phyloP scores from a whole-genome alignment of 2,113 vertebrate species.

The Paraplagusia blochii region DNA sequence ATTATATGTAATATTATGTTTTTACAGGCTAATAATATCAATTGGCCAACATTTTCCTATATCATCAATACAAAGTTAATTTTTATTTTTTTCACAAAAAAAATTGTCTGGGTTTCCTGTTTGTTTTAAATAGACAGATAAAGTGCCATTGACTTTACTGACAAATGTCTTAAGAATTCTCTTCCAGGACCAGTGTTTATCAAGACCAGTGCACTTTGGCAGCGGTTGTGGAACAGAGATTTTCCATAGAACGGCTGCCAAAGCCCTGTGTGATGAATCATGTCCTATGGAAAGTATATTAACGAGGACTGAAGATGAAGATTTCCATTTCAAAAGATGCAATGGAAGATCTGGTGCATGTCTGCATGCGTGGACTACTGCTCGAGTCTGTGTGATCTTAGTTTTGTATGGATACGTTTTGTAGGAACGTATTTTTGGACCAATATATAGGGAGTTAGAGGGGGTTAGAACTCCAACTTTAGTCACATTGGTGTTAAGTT shows the following conservation, averaged over 20 bases:
- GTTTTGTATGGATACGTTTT: too few relatives aligned
- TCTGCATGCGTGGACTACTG: constrained; percentile 1
- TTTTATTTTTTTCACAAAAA: too few relatives aligned
- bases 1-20: too few relatives aligned
- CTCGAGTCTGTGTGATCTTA: background rate
- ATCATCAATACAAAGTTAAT: too few relatives aligned
- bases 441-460: too few relatives aligned
- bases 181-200: constrained; percentile 59
- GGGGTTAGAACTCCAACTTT: too few relatives aligned
- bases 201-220: constrained; percentile 46
- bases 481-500: too few relatives aligned
- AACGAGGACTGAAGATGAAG: constrained; percentile 28
- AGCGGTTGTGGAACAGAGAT: constrained; percentile 50
- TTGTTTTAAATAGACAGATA: constrained; percentile 6
- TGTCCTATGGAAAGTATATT: constrained; percentile 54
- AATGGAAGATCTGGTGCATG: constrained; percentile 19
- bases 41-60: too few relatives aligned
- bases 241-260: constrained; percentile 66
- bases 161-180: background rate
- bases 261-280: constrained; percentile 51
- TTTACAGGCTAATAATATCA: too few relatives aligned
- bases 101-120: too few relatives aligned
- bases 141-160: constrained; percentile 4
- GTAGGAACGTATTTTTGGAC: too few relatives aligned
- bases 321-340: constrained; percentile 31